Percentiles rank a stretch among this genome's conserved stretches.
phyloP scores from a whole-genome alignment of 1,140 invertebrate species.

The Parasteatoda tepidariorum region DNA sequence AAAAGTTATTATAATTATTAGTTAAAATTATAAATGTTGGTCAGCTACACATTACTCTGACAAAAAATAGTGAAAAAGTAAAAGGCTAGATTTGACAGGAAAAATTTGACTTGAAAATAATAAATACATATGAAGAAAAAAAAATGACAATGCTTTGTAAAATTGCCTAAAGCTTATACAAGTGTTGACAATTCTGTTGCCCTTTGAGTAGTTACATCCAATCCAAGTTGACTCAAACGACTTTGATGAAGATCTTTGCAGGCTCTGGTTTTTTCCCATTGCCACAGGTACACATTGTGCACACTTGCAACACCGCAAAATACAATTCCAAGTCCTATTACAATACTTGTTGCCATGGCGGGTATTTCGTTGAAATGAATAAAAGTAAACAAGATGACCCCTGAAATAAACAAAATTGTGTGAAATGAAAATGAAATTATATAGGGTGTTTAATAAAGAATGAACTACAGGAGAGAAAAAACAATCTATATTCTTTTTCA shows the following conservation, averaged over 20 bases:
- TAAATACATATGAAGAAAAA: too few species aligned
- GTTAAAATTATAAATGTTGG: too few species aligned
- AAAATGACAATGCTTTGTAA: too few species aligned
- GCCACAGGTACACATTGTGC: constrained; percentile 94
- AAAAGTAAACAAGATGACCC: constrained; percentile 91
- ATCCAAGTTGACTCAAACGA: constrained; percentile 45
- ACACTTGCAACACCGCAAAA: constrained; percentile 93
- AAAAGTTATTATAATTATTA: too few species aligned
- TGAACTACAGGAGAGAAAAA: background rate
- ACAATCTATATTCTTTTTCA: background rate
- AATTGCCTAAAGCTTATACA: too few species aligned
- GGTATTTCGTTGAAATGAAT: constrained; percentile 92
- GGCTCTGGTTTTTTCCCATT: constrained; percentile 74
- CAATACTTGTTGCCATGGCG: constrained; percentile 87
- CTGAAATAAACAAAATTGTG: constrained; percentile 70
- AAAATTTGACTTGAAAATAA: too few species aligned
- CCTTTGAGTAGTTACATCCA: constrained; percentile 27
- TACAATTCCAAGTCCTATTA: constrained; percentile 88
- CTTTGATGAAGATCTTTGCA: constrained; percentile 64
- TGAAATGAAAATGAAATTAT: background rate
- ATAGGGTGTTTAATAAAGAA: background rate
- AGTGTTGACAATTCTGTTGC: constrained; percentile 63
- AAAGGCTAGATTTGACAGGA: too few species aligned
- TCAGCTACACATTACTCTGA: too few species aligned
- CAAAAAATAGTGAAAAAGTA: too few species aligned